Evolutionary conservation across 2,797 vertebrate species (phyloP).

Genomic region (Odontamblyopus rebecca): DNA sequence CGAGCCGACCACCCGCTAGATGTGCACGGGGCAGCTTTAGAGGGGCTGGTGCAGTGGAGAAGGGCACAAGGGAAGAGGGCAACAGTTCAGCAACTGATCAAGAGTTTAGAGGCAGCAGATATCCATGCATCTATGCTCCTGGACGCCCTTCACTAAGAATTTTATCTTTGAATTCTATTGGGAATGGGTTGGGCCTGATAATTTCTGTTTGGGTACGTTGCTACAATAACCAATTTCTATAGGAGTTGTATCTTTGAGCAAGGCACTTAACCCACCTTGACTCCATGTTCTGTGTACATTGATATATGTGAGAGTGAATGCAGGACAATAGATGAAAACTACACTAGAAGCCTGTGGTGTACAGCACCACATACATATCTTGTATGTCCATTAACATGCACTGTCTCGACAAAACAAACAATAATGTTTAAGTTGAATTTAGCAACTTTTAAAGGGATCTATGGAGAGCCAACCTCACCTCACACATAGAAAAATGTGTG

Average conservation of each 20-base stretch:
- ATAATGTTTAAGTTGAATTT: background rate
- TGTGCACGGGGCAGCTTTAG: constrained; percentile 81
- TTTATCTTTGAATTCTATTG: background rate
- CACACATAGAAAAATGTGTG: no score
- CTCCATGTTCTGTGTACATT: background rate
- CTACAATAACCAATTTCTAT: no score
- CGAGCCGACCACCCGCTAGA: constrained; percentile 81
- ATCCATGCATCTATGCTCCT: constrained; percentile 78
- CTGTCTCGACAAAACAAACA: background rate
- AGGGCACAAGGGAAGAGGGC: constrained; percentile 79
- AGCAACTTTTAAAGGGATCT: no score
- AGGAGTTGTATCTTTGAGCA: background rate
- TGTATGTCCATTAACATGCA: background rate
- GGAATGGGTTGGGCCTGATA: background rate
- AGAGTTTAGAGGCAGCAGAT: constrained; percentile 74
- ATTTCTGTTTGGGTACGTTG: background rate
- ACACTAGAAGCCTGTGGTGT: background rate
- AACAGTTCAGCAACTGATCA: constrained; percentile 77
- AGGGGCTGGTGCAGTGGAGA: constrained; percentile 86
- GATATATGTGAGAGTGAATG: background rate
- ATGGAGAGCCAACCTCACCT: no score
- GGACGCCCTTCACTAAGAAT: constrained; percentile 43
- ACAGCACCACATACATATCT: background rate
- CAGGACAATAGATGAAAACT: no score
- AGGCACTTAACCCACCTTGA: background rate